Percentiles rank a stretch among this genome's conserved stretches.
These are phyloP conservation scores for Leontocebus nigricollis DNA, from an alignment of 2,797 vertebrate species.

Conservation along the genomic window DNA sequence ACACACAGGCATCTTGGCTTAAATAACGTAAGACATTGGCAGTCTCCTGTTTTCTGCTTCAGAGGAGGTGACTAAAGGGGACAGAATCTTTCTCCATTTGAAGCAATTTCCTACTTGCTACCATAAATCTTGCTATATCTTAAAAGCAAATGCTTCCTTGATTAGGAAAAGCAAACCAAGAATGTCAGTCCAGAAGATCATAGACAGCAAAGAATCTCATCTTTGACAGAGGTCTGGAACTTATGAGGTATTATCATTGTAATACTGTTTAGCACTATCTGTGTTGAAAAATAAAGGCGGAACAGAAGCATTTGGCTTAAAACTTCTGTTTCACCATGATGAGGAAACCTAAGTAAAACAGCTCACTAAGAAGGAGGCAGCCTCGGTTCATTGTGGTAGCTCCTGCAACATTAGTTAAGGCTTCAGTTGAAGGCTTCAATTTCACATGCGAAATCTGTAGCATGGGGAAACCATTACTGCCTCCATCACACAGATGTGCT, in stretches of 20 bases:
- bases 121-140: background rate
- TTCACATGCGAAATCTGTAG: background rate
- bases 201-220: background rate
- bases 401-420: background rate
- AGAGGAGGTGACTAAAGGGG: background rate
- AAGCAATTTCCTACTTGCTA: background rate
- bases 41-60: background rate
- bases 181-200: background rate
- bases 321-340: conserved; percentile 25
- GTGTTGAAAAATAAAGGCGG: background rate
- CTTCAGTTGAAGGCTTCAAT: background rate
- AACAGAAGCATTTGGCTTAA: background rate
- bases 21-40: background rate
- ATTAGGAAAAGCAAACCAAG: background rate
- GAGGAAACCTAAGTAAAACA: background rate
- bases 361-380: background rate
- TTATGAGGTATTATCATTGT: background rate
- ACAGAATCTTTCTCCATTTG: background rate
- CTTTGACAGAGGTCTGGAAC: background rate
- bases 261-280: background rate
- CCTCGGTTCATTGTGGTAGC: background rate
- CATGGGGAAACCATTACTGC: background rate
- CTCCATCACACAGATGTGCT: background rate
- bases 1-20: background rate
- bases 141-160: background rate